Evolutionary conservation across 2,797 vertebrate genomes (phyloP).

Genomic region (Lagodon rhomboides): DNA sequence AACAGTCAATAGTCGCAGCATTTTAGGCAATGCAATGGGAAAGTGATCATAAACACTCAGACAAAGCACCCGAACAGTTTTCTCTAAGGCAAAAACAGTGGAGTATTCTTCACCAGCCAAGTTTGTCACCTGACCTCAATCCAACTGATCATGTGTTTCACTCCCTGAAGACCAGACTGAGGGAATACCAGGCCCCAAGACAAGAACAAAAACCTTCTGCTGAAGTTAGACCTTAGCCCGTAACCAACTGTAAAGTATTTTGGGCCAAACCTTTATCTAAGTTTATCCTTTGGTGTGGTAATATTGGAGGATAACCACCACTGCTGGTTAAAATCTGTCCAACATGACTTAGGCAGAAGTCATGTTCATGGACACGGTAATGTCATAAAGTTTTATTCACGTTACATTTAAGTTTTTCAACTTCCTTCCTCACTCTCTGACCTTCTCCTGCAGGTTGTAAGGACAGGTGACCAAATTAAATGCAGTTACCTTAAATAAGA

Average conservation of each 20-base stretch:
- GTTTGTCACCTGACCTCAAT: slow-evolving; percentile 36
- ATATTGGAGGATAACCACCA: not conserved
- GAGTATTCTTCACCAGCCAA: slow-evolving; percentile 5
- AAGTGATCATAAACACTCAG: not conserved
- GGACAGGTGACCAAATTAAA: too few species aligned
- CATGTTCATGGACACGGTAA: too few species aligned
- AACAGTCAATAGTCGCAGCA: too few species aligned
- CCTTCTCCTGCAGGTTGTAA: too few species aligned
- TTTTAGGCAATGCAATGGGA: not conserved
- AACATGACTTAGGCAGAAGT: too few species aligned
- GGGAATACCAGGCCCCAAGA: slow-evolving; percentile 6
- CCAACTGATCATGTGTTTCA: slow-evolving; percentile 33
- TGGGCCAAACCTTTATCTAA: not conserved
- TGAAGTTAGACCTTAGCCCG: not conserved
- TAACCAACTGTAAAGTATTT: not conserved
- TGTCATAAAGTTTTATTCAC: too few species aligned
- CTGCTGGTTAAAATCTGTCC: too few species aligned
- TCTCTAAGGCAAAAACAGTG: slow-evolving; percentile 3
- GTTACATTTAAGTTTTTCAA: too few species aligned
- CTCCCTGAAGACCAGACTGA: slow-evolving; percentile 3
- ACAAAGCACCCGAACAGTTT: slow-evolving; percentile 1
- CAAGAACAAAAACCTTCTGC: not conserved
- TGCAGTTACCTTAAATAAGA: too few species aligned
- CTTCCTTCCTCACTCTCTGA: too few species aligned
- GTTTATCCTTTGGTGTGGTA: too few species aligned